Base-by-base conservation (phyloP, 2,113 vertebrate species). In the Furnarius figulus region DNA sequence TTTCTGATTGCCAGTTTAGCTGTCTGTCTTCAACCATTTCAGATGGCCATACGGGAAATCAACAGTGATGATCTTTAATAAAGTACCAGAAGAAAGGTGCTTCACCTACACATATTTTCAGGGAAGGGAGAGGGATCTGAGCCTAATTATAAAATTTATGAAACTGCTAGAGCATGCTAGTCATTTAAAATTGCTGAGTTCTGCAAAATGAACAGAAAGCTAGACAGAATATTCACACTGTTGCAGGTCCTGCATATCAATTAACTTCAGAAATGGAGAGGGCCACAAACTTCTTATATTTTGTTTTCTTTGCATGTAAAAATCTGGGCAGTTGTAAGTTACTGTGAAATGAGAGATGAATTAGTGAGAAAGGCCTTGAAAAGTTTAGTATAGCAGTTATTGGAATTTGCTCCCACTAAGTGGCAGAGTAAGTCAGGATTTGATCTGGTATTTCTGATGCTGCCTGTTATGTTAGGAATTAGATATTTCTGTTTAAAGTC, bases 41-140 rank as follows among this genome's bases (percentile, higher is more conserved):
- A 63, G 82, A 46, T 75, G 52, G 66, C 71, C 92, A 81, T 62
- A 30, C 85, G 81, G 96, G 92, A 96, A 96, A 96, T 97, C 84
- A 95, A 53, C 85, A 90, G 50, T 81, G 76, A 71, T 68, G 63
- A 90, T 94, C 75, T 75, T 87, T 93, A 73, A 12, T 62, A 80
- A 94, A 97, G 68, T 33, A 91, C 42, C 50, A 90, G 56, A 83
- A 93, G 84, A 0, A 9, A 95, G 80, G 81, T 87, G 59, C 73
- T 90, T 83, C 65, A 86, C 59, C 84, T 93, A 82, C 20, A 53
- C 47, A 13, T 53, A 74, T 87, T 95, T 84, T 30, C 5, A 4
- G n/a, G 40, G 21, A 27, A 79, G 58, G 39, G 27, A 79, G 66
- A 58, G 17, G 52, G 33, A 70, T 88, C 61, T 90, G 93, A 97